These are phyloP conservation scores for Anoplophora glabripennis DNA, from an alignment of 1,140 invertebrate genomes.

Conservation along the genomic window DNA sequence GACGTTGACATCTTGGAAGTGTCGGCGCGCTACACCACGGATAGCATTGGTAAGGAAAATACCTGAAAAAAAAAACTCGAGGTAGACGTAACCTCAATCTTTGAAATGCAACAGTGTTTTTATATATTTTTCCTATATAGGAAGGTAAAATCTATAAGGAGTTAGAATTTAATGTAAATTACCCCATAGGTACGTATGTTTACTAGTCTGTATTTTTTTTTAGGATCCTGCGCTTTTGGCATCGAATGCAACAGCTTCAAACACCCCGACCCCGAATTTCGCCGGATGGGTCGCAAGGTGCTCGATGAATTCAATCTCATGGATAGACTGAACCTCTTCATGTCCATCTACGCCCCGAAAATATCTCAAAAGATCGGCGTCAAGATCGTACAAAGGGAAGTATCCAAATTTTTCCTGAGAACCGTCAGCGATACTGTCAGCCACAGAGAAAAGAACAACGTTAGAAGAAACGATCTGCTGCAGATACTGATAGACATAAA, in stretches of 20 bases:
- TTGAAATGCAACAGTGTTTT: too few species aligned
- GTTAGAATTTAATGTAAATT: too few species aligned
- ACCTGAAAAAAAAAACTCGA: too few species aligned
- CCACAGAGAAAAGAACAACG: conserved; percentile 49
- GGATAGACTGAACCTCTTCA: not conserved
- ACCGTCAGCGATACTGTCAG: conserved; percentile 49
- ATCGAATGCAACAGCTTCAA: conserved; percentile 51
- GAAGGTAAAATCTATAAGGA: too few species aligned
- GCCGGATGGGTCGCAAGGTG: conserved; percentile 40
- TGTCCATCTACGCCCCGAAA: not conserved
- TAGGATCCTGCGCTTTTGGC: conserved; percentile 51
- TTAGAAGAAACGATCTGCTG: conserved; percentile 53
- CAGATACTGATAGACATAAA: conserved; percentile 49
- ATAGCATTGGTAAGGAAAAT: conserved; percentile 8
- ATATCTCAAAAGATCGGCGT: conserved; percentile 2
- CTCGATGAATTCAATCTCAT: conserved; percentile 9
- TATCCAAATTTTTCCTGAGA: conserved; percentile 49
- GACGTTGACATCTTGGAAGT: conserved; percentile 6
- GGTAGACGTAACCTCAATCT: too few species aligned
- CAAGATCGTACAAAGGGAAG: conserved; percentile 15
- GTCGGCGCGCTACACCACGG: conserved; percentile 5
- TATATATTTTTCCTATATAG: too few species aligned
- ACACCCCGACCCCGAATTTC: conserved; percentile 49
- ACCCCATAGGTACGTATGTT: too few species aligned
- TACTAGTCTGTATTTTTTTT: not conserved